These are phyloP conservation scores for Herminia tarsipennalis DNA, from an alignment of 2,888 invertebrate species.

Conservation along the genomic window DNA sequence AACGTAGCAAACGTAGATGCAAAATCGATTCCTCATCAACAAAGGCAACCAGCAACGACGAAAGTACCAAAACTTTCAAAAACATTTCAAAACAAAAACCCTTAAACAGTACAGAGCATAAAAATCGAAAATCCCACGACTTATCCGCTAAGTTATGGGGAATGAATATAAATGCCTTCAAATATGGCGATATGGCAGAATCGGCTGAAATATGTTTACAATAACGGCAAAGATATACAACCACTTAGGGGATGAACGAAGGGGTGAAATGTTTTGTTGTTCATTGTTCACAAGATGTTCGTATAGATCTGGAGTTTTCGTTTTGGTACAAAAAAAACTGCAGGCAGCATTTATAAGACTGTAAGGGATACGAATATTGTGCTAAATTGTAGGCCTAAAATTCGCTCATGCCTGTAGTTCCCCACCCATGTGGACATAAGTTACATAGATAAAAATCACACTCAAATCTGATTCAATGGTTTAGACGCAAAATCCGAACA, in stretches of 20 bases:
- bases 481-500: no score
- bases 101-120: slow-evolving; percentile 26
- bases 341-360: no score
- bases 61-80: not conserved
- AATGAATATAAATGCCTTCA: slow-evolving; percentile 62
- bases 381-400: no score
- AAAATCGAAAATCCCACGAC: slow-evolving; percentile 50
- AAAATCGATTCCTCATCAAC: no score
- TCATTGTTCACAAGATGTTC: slow-evolving; percentile 24
- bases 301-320: slow-evolving; percentile 4
- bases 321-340: no score
- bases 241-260: slow-evolving; percentile 66
- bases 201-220: slow-evolving; percentile 79
- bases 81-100: slow-evolving; percentile 3
- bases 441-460: no score
- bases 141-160: slow-evolving; percentile 50
- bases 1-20: no score
- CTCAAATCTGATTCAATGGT: no score
- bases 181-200: slow-evolving; percentile 55
- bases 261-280: slow-evolving; percentile 45
- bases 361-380: no score
- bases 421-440: no score
- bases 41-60: no score
- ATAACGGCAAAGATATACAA: slow-evolving; percentile 66
- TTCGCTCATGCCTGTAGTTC: no score